Evolutionary conservation across 2,113 vertebrate genomes (phyloP), one percentile per base, ranked within the genome.

Genomic region (Eulemur macaco): DNA sequence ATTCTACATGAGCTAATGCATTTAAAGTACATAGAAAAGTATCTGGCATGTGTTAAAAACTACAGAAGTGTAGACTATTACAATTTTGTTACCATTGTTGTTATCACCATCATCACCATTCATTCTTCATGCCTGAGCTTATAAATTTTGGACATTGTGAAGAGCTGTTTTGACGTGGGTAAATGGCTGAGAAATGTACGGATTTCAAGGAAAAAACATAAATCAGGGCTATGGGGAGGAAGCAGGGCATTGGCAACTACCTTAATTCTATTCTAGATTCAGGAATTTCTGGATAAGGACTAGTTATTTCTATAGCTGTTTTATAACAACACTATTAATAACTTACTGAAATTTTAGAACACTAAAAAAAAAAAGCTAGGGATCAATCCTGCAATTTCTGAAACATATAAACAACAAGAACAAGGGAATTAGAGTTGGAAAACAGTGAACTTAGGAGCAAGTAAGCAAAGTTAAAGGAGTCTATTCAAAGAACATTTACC

Each of bases 311-410:
- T 76, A 52, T 77, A 81, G 76, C 42, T 86, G 31, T 37, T 82
- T 94, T 94, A 54, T 54, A 18, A 54, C 50, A 91, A 78, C 50
- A 69, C 54, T 60, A 78, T 64, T 63, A 86, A 68, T n/a, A 39
- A 95, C 76, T 91, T n/a, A 37, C n/a, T 83, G 82, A 92, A 90
- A 93, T 85, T 45, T 91, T 58, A 92, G 93, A 84, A 84, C 47
- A 47, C 45, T 52, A 64, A 83, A 85, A 34, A 31, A 58, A 52
- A 50, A 89, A 34, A 71, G 47, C 47, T 58, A 92, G 74, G 60
- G 60, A 63, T 63, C 60, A 84, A 85, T 84, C 23, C 52, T 78
- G 64, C 9, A 68, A 68, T 54, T 94, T 86, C 45, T 64, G 45
- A 69, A 80, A 93, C 56, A 68, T 17, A 42, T 60, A 89, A 89